These are phyloP conservation scores for Eudemis profundana DNA, from an alignment of 2,888 invertebrate genomes.

Conservation along the genomic window DNA sequence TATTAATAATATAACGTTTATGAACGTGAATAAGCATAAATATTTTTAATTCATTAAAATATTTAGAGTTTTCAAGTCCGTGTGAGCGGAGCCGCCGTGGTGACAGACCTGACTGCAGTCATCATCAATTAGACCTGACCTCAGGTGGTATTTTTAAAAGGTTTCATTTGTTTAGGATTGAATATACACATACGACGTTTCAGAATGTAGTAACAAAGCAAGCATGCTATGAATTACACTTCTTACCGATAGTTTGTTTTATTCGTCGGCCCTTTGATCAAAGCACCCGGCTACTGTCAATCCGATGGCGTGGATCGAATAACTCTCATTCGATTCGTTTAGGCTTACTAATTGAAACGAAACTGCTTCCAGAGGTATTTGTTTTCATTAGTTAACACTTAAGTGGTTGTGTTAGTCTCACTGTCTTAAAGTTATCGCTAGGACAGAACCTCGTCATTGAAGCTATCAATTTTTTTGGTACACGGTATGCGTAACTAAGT, in stretches of 20 bases:
- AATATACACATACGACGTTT: not conserved
- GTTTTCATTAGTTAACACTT: conserved; percentile 66
- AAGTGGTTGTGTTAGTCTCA: conserved; percentile 41
- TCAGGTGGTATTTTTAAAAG: conserved; percentile 7
- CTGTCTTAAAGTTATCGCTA: conserved; percentile 9
- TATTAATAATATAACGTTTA: conserved; percentile 38
- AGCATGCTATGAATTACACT: conserved; percentile 63
- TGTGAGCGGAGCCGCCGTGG: conserved; percentile 60
- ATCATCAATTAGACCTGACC: conserved; percentile 60
- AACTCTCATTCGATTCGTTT: conserved; percentile 63
- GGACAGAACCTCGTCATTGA: not conserved
- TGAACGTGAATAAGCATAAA: conserved; percentile 29
- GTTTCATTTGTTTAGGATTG: not conserved
- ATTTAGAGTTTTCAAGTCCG: conserved; percentile 50
- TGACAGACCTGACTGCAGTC: conserved; percentile 55
- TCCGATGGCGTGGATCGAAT: conserved; percentile 62
- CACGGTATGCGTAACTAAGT: not conserved
- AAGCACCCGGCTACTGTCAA: conserved; percentile 58
- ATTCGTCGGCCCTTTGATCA: conserved; percentile 61
- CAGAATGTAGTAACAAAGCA: conserved; percentile 38
- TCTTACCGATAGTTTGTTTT: conserved; percentile 55
- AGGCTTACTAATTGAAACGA: conserved; percentile 68
- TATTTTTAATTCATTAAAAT: conserved; percentile 46
- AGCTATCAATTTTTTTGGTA: not conserved
- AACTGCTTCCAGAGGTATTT: conserved; percentile 64